Evolutionary conservation across 2,797 vertebrate genomes (phyloP).

Genomic region (Emys orbicularis): DNA sequence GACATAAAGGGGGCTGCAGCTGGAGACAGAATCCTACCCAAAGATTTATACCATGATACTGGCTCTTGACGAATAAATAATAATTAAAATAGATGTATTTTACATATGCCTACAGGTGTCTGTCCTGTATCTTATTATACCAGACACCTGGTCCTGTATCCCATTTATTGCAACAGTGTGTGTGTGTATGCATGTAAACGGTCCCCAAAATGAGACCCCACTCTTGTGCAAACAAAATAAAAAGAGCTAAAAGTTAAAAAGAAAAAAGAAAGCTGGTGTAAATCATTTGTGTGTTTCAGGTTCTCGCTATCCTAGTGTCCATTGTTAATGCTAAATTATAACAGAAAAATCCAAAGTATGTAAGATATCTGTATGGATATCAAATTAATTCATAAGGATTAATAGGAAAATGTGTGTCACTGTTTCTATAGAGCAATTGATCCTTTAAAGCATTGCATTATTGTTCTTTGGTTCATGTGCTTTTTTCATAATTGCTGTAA

Average conservation of each 20-base stretch:
- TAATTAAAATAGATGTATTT: neutral
- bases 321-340: constrained; percentile 26
- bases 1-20: neutral
- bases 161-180: neutral
- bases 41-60: neutral
- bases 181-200: neutral
- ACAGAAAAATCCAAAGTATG: neutral
- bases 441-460: constrained; percentile 28
- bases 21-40: neutral
- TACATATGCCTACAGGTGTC: neutral
- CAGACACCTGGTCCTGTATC: neutral
- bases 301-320: constrained; percentile 35
- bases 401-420: constrained; percentile 46
- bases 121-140: neutral
- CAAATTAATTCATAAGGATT: constrained; percentile 27
- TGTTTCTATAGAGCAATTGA: constrained; percentile 27
- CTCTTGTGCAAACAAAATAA: neutral
- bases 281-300: neutral
- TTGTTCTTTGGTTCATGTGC: constrained; percentile 2
- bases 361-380: constrained; percentile 43
- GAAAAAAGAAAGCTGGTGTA: neutral
- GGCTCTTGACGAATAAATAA: neutral
- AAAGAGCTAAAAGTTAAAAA: neutral
- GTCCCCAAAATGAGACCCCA: neutral
- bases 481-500: constrained; percentile 61